These are phyloP conservation scores for Emydocephalus ijimae DNA, from an alignment of 2,113 vertebrate genomes.

Conservation along the genomic window DNA sequence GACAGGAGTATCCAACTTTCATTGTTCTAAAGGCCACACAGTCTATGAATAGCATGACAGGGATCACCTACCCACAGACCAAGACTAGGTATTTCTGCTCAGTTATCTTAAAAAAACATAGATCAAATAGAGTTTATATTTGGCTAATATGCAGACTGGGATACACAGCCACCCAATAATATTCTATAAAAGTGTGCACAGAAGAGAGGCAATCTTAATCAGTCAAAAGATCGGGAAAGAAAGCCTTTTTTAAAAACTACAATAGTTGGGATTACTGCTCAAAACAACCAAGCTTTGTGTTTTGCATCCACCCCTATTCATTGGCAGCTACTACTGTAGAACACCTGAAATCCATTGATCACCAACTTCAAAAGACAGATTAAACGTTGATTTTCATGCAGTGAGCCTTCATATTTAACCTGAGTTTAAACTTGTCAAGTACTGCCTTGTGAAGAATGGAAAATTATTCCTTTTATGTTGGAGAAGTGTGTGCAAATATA, in stretches of 20 bases:
- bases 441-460: constrained; percentile 23
- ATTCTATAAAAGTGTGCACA: not conserved
- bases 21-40: not conserved
- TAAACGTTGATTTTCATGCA: constrained; percentile 24
- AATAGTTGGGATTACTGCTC: not conserved
- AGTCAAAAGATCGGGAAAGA: not conserved
- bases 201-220: not conserved
- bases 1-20: not conserved
- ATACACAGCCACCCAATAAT: not conserved
- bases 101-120: not conserved
- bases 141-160: not conserved
- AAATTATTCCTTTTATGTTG: constrained; percentile 23
- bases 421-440: constrained; percentile 36
- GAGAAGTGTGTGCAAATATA: not conserved
- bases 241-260: not conserved
- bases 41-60: not conserved
- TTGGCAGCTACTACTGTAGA: constrained; percentile 36
- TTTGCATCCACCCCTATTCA: constrained; percentile 3
- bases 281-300: constrained; percentile 22
- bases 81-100: not conserved
- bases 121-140: not conserved
- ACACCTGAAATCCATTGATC: constrained; percentile 43
- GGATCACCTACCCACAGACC: not conserved
- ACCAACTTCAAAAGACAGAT: constrained; percentile 21
- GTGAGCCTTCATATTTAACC: constrained; percentile 13